These are phyloP conservation scores for Lepeophtheirus nordmannii DNA, from an alignment of 2,888 invertebrate species.

Conservation along the genomic window DNA sequence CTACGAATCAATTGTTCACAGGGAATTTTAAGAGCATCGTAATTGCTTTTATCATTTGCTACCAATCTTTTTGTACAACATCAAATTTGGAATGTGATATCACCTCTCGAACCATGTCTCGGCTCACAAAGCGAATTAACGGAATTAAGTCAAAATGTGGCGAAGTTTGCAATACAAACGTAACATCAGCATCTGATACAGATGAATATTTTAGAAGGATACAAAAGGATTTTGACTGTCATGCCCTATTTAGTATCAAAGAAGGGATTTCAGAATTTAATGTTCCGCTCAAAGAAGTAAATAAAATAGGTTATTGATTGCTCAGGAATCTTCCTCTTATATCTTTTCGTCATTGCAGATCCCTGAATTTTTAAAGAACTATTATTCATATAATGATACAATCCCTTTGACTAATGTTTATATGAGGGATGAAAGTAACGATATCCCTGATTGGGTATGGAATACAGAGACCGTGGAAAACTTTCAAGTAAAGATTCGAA, in stretches of 20 bases:
- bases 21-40: no score
- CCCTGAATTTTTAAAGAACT: not conserved
- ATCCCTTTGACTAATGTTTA: not conserved
- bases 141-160: conserved; percentile 14
- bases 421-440: not conserved
- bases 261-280: not conserved
- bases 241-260: not conserved
- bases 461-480: not conserved
- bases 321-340: not conserved
- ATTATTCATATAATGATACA: not conserved
- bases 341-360: not conserved
- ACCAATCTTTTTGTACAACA: no score
- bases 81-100: no score
- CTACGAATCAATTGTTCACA: no score
- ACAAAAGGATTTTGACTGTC: conserved; percentile 18
- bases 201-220: conserved; percentile 3
- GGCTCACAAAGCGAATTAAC: not conserved
- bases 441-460: not conserved
- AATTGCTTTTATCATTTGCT: no score
- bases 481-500: not conserved
- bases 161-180: conserved; percentile 13
- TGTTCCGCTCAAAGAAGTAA: no score
- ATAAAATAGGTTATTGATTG: no score
- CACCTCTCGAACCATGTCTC: no score
- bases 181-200: not conserved